Base-by-base conservation (phyloP, 2,888 invertebrate species). In the Tenodera sinensis region DNA sequence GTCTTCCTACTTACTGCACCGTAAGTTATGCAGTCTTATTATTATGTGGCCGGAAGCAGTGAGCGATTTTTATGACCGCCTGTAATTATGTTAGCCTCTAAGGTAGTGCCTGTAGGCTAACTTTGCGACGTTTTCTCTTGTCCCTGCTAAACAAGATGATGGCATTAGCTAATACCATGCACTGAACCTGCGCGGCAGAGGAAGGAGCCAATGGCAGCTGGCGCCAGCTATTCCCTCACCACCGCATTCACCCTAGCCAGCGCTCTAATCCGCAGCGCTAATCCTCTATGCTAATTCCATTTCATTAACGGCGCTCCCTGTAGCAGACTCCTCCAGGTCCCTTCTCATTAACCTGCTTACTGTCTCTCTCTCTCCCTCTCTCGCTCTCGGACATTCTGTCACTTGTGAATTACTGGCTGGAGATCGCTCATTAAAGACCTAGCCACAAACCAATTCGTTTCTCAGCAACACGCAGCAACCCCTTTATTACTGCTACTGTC, bases 231-330 rank as follows among this genome's bases (percentile, higher is more conserved):
- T 71, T 71, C 54, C 54, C 54, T 25, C 54, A 20, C 54, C 54
- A 71, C 54, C 54, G 54, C 20, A 71, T 71, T 25, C 15, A 71
- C 54, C 85, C 85, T 54, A 28, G n/a, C n/a, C n/a, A n/a, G 9
- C 34, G n/a, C n/a, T 85, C 83, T 88, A 88, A 88, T 88, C 83
- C 83, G 30, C 88, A 83, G 42, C n/a, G 83, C 88, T 88, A 88
- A 85, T 85, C 85, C 85, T 47, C 42, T 85, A 85, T 82, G 89
- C 89, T 89, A 89, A 89, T 89, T 89, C 87, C 83, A 87, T 86
- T 89, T 89, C 89, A 89, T 89, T 89, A 89, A 27, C 85, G 54
- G 85, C n/a, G 28, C 28, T 83, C 83, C n/a, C 83, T 28, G 83
- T 28, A 14, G 28, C 83, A 28, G 9, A 34, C 30, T 34, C 25